phyloP scores from a whole-genome alignment of 2,113 vertebrate species.

The Clupea harengus region DNA sequence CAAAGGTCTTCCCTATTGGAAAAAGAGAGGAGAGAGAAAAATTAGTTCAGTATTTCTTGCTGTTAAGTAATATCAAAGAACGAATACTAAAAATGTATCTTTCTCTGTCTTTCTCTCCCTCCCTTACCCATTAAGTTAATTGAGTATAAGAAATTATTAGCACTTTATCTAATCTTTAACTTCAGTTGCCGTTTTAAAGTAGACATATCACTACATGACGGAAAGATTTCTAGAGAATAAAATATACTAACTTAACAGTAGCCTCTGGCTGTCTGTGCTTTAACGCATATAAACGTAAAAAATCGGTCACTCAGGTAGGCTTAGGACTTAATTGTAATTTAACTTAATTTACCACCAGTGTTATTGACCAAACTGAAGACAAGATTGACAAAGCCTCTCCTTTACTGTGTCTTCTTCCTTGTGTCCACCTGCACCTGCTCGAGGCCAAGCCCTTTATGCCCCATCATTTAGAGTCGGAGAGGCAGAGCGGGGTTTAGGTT shows the following conservation, averaged over 20 bases:
- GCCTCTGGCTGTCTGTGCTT: slow-evolving; percentile 9
- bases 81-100: slow-evolving; percentile 25
- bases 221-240: slow-evolving; percentile 36
- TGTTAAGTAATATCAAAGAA: slow-evolving; percentile 28
- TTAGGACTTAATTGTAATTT: slow-evolving; percentile 33
- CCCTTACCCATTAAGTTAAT: slow-evolving; percentile 45
- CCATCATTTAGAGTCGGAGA: neutral
- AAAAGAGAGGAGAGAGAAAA: neutral
- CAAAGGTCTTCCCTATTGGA: slow-evolving; percentile 17
- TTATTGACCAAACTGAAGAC: slow-evolving; percentile 48
- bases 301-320: slow-evolving; percentile 42
- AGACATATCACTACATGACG: slow-evolving; percentile 44
- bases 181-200: slow-evolving; percentile 44
- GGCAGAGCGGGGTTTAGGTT: neutral
- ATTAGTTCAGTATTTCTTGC: neutral
- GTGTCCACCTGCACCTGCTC: neutral
- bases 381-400: slow-evolving; percentile 28
- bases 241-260: slow-evolving; percentile 7
- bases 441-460: neutral
- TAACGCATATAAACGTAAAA: slow-evolving; percentile 3
- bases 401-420: slow-evolving; percentile 17
- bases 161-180: slow-evolving; percentile 50
- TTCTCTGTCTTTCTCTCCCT: slow-evolving; percentile 25
- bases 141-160: slow-evolving; percentile 50
- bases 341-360: slow-evolving; percentile 43